phyloP scores from a whole-genome alignment of 35 echinoderm and acorn worm genomes.

The Hemicentrotus pulcherrimus region DNA sequence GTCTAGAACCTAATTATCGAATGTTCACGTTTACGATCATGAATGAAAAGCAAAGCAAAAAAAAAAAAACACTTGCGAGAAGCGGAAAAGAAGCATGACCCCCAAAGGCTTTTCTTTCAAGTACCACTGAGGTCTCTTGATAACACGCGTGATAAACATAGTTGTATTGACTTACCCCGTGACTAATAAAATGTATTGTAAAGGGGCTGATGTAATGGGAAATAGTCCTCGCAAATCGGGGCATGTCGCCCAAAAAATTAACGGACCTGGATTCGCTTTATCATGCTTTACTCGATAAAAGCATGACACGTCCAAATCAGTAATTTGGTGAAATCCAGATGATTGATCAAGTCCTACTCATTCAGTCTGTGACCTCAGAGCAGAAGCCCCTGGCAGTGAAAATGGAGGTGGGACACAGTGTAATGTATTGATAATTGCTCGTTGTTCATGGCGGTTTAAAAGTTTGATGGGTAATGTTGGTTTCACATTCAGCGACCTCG shows the following conservation, averaged over 20 bases:
- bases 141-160: not conserved
- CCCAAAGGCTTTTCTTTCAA: not conserved
- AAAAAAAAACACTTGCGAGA: not conserved
- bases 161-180: not conserved
- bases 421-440: not conserved
- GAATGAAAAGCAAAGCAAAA: conserved; percentile 11
- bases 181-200: not conserved
- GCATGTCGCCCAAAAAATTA: not conserved
- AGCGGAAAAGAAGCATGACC: conserved; percentile 9
- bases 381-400: not conserved
- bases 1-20: too few relatives aligned
- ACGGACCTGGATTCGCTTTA: not conserved
- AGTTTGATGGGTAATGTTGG: not conserved
- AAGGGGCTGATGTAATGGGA: not conserved
- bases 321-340: not conserved
- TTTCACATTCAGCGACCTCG: not conserved
- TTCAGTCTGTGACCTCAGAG: not conserved
- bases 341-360: not conserved
- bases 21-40: too few relatives aligned
- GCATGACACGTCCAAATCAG: not conserved
- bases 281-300: not conserved
- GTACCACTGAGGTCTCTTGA: not conserved
- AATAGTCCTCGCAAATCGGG: not conserved
- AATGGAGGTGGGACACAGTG: not conserved
- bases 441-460: not conserved